Evolutionary conservation across 2,797 vertebrate genomes (phyloP).

Genomic region (Salmo trutta): DNA sequence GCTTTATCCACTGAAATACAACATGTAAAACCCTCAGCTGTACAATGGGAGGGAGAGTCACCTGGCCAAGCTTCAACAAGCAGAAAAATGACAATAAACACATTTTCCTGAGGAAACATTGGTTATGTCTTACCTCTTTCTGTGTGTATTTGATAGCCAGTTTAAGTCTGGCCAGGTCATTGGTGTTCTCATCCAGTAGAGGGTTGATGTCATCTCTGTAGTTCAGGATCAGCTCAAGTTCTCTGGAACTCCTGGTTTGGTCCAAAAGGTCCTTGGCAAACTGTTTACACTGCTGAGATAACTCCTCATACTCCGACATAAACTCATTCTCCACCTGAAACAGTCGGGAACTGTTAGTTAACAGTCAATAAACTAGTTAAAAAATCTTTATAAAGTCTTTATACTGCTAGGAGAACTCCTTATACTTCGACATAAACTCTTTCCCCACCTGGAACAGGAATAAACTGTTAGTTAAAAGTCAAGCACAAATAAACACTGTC

Average conservation of each 20-base stretch:
- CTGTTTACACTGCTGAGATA: slow-evolving; percentile 88
- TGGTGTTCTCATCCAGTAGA: slow-evolving; percentile 85
- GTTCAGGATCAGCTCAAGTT: slow-evolving; percentile 95
- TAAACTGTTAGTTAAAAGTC: too few species aligned
- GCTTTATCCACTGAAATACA: neutral
- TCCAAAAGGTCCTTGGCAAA: slow-evolving; percentile 97
- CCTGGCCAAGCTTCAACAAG: neutral
- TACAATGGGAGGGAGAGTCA: neutral
- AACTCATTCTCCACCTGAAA: slow-evolving; percentile 92
- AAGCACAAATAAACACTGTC: too few species aligned
- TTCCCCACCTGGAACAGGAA: slow-evolving; percentile 81
- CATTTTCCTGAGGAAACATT: neutral
- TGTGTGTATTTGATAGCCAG: slow-evolving; percentile 96
- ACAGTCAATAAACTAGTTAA: neutral
- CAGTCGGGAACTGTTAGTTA: neutral
- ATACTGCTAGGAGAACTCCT: slow-evolving; percentile 83
- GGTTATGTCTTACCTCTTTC: slow-evolving; percentile 85
- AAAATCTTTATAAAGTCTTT: slow-evolving; percentile 90
- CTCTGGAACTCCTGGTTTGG: slow-evolving; percentile 96
- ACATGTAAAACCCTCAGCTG: neutral
- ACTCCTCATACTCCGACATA: slow-evolving; percentile 93
- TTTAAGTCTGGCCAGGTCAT: slow-evolving; percentile 93
- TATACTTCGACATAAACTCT: slow-evolving; percentile 95
- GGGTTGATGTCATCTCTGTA: slow-evolving; percentile 89
- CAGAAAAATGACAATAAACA: neutral